Conservation (phyloP, 2,888 invertebrate species). For the Dasysyrphus albostriatus region DNA sequence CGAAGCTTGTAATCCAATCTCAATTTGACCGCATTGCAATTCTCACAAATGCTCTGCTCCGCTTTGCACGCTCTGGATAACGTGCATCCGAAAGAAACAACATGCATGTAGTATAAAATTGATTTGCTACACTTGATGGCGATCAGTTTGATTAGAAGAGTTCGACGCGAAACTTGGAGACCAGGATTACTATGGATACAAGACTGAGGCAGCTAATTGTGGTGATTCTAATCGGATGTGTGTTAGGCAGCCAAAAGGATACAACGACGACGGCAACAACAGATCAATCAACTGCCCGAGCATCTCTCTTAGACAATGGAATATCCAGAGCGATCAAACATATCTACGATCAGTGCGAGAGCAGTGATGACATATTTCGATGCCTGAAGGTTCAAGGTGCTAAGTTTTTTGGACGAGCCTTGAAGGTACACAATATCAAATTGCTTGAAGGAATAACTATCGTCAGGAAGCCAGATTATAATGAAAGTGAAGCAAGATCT, state of each 20-base stretch:
- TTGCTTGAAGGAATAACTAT: conserved; percentile 87
- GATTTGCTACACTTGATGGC: conserved; percentile 77
- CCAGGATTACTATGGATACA: conserved; percentile 77
- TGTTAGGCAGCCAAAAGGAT: conserved; percentile 41
- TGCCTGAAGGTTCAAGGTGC: conserved; percentile 90
- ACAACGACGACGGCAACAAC: not conserved
- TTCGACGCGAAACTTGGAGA: conserved; percentile 53
- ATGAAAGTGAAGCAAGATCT: conserved; percentile 68
- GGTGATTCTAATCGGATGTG: conserved; percentile 55
- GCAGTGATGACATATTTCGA: conserved; percentile 87
- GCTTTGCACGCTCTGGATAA: conserved; percentile 74
- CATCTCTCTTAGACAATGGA: conserved; percentile 79
- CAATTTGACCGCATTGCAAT: conserved; percentile 62
- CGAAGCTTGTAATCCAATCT: conserved; percentile 72
- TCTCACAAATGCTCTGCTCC: conserved; percentile 55
- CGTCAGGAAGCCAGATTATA: conserved; percentile 81
- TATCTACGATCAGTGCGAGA: conserved; percentile 85
- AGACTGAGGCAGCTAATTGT: conserved; percentile 76
- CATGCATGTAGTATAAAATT: conserved; percentile 79
- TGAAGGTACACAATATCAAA: conserved; percentile 86
- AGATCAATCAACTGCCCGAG: conserved; percentile 29
- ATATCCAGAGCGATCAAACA: conserved; percentile 81
- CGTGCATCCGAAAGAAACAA: conserved; percentile 78
- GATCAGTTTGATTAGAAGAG: conserved; percentile 73
- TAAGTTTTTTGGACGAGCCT: conserved; percentile 87